Evolutionary conservation across 2,888 invertebrate species (phyloP).

Genomic region (Nephrotoma flavescens): DNA sequence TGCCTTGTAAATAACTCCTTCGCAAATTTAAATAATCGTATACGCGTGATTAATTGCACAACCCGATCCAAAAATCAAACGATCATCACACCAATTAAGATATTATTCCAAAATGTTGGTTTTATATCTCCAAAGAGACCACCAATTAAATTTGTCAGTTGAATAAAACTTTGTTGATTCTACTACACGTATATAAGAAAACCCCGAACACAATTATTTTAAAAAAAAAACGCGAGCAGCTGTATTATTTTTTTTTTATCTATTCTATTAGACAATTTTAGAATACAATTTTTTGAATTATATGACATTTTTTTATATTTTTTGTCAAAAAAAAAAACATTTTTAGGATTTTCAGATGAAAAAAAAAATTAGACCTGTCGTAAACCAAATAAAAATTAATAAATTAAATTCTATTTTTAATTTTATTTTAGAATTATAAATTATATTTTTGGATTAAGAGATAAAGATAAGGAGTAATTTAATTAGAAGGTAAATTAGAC

Average conservation of each 20-base stretch:
- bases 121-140: neutral
- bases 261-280: neutral
- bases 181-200: neutral
- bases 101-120: neutral
- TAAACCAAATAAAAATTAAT: neutral
- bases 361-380: neutral
- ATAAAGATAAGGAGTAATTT: neutral
- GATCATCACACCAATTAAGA: neutral
- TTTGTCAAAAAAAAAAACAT: neutral
- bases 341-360: neutral
- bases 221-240: neutral
- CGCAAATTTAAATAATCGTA: neutral
- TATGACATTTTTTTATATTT: neutral
- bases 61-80: neutral
- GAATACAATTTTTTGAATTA: neutral
- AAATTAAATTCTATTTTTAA: neutral
- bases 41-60: neutral
- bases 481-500: neutral
- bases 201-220: neutral
- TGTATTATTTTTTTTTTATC: neutral
- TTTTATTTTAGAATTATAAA: neutral
- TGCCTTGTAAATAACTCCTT: neutral
- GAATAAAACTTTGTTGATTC: neutral
- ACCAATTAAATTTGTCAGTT: neutral
- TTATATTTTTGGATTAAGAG: neutral